Base-by-base conservation (phyloP, 1,140 invertebrate species). In the Triops cancriformis region DNA sequence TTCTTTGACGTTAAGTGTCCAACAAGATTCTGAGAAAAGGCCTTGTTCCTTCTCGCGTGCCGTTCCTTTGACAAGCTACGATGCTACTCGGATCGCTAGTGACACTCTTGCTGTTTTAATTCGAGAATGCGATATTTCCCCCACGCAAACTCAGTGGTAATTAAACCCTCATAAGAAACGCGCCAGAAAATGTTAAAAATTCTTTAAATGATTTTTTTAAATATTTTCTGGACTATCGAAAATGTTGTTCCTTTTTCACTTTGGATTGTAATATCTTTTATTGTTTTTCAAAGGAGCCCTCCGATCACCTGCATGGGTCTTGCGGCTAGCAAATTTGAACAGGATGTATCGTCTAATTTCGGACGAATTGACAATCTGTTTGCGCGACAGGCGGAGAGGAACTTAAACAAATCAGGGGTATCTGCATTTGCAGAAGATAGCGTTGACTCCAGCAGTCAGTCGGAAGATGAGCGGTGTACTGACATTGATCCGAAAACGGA, bases 251-350 rank as follows among this genome's bases (percentile, higher is more conserved):
- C n/a, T n/a, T n/a, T n/a, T n/a, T n/a, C n/a, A 73, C 42, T 27
- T 45, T 10, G 11, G 64, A 14, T 11, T 64, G 73, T 73, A 78
- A 73, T 73, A 76, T 42, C 78, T 37, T 74, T 79, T n/a, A n/a
- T 64, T 74, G 45, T 81, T 74, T 79, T 78, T 79, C 42, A 64
- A 5, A 64, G 51, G 51, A 64, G 14, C n/a, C 85, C 85, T n/a
- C 80, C 84, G 1, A 88, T 95, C 23, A 88, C 88, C 77, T 91
- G 89, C 83, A 84, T 95, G 10, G 91, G 92, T 7, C 85, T 95
- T 2, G 91, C 91, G 80, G 92, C 91, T 26, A 89, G 90, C 1
- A 95, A 95, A 84, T 95, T 95, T 86, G 86, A 90, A 81, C 87
- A 90, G 79, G 83, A 82, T 72, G 89, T 88, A 80, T 89, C 89